Evolutionary conservation across 2,797 vertebrate species (phyloP), one percentile per base, ranked within the genome.

Genomic region (Rhinogobio ventralis): DNA sequence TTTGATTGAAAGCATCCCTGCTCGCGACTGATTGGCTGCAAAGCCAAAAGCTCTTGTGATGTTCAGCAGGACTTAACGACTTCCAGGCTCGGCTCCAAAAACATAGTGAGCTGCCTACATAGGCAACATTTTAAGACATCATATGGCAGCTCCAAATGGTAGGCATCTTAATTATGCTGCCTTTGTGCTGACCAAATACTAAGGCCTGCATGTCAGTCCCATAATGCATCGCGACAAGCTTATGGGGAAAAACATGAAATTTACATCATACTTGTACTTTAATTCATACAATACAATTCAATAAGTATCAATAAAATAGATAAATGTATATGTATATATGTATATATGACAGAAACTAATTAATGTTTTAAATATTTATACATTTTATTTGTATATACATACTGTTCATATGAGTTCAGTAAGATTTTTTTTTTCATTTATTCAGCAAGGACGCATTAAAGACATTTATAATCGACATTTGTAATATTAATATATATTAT

Each of bases 1-100:
- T 89, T 75, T 89, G 91, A 91, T 93, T 90, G 89, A 84, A 94
- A 90, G 69, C 76, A 62, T 81, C 66, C 30, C 10, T 11, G 45
- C 49, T 68, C 17, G 5, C 17, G 49, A 10, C 51, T 76, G 77
- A 87, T 83, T 75, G 81, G 76, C 78, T 49, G 23, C 4, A 19
- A 33, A 45, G 20, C 19, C n/a, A 45, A 20, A 2, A 80, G 39
- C 55, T 78, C 55, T 20, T 62, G 57, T 42, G 75, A 62, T 62
- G 75, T 60, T 76, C 33, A 15, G 51, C 33, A 7, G 73, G 71
- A 49, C 25, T 73, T 51, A 30, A 51, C 25, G 25, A 11, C 73
- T 53, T 55, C 28, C 28, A 75, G 30, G 5, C 23, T 57, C 33
- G 33, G 51, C 73, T 75, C 73, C 30, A 20, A 15, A 53, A 36